These are phyloP conservation scores for Meganola albula DNA, from an alignment of 2,888 invertebrate genomes.

Conservation along the genomic window DNA sequence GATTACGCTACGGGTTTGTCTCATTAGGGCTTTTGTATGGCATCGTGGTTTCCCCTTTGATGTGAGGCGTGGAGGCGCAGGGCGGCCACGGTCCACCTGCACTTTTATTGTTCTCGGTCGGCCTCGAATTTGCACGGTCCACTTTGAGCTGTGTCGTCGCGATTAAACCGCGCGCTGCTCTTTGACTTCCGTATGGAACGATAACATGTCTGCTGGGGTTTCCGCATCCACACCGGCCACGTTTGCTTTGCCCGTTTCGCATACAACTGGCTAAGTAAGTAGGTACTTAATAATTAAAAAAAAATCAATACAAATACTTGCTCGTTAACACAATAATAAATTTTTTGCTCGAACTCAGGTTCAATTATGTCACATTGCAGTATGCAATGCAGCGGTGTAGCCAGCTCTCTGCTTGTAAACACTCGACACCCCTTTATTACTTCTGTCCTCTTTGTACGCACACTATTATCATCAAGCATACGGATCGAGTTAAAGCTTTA, in stretches of 20 bases:
- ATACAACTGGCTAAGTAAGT: no score
- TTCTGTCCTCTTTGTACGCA: constrained; percentile 61
- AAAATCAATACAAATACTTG: no score
- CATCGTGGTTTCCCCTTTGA: constrained; percentile 71
- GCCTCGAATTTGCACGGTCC: constrained; percentile 72
- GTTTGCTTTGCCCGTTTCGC: constrained; percentile 9
- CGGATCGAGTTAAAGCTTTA: constrained; percentile 65
- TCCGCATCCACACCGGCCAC: constrained; percentile 7
- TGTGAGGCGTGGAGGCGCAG: constrained; percentile 54
- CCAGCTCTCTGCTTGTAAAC: constrained; percentile 51
- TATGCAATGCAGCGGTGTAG: no score
- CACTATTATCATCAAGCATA: constrained; percentile 60
- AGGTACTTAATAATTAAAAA: no score
- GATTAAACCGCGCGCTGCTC: constrained; percentile 54
- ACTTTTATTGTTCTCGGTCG: constrained; percentile 70
- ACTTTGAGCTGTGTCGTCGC: constrained; percentile 69
- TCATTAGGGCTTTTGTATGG: constrained; percentile 78
- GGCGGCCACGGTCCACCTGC: constrained; percentile 67
- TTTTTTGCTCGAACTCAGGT: no score
- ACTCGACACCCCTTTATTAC: constrained; percentile 72
- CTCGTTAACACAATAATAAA: no score
- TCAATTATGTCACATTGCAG: no score
- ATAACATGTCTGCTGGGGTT: constrained; percentile 32
- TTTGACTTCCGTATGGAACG: constrained; percentile 46
- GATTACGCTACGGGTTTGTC: constrained; percentile 77